Conservation (phyloP, 1,140 invertebrate species). For the Dendroctonus valens region DNA sequence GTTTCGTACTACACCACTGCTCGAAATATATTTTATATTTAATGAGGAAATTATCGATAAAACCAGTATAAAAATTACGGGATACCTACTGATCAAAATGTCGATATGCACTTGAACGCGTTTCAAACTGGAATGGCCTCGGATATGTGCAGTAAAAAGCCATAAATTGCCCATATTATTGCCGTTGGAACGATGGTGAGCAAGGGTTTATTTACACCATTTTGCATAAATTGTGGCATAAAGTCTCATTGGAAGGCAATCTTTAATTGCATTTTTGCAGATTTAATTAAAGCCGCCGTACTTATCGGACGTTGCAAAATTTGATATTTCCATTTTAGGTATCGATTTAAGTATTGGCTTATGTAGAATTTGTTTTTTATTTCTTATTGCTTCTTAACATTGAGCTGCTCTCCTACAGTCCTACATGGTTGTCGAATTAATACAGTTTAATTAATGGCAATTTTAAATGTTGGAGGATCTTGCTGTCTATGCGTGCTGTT, state of each 20-base stretch:
- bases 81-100: constrained; percentile 14
- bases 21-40: constrained; percentile 19
- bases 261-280: constrained; percentile 17
- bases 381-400: no score
- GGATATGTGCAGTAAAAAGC: constrained; percentile 31
- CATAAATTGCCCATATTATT: constrained; percentile 39
- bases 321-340: constrained; percentile 19
- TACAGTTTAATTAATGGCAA: no score
- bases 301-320: constrained; percentile 6
- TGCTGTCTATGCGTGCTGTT: no score
- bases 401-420: no score
- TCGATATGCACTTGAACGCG: constrained; percentile 25
- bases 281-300: constrained; percentile 17
- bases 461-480: no score
- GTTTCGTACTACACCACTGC: not conserved
- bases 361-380: no score
- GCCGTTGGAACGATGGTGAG: constrained; percentile 25
- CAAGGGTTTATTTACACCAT: constrained; percentile 42
- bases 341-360: constrained; percentile 11
- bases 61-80: constrained; percentile 25
- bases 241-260: constrained; percentile 11
- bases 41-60: constrained; percentile 24
- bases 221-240: constrained; percentile 28
- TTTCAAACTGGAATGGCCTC: constrained; percentile 20
- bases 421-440: no score